Conservation (phyloP, 2,888 invertebrate species). For the Romanomermis culicivorax region DNA sequence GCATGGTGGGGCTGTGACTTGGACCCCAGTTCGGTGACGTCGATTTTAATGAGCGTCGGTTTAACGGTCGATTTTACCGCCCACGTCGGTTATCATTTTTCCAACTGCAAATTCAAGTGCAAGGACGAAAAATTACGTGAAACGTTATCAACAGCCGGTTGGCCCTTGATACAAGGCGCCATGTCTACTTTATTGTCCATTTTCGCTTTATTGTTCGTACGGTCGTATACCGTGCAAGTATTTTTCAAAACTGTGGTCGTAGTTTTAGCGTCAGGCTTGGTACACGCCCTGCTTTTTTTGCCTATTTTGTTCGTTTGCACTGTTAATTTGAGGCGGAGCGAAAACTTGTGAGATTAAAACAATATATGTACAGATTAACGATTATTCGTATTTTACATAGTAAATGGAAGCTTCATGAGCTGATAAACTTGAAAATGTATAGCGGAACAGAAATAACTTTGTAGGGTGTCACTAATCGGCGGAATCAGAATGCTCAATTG, state of each 20-base stretch:
- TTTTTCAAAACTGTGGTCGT: conserved; percentile 24
- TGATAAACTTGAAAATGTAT: too few species aligned
- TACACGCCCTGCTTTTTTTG: conserved; percentile 8
- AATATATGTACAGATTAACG: too few species aligned
- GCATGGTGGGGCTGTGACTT: conserved; percentile 27
- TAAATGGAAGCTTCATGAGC: too few species aligned
- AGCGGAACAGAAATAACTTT: too few species aligned
- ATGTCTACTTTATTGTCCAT: conserved; percentile 21
- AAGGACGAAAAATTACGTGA: conserved; percentile 14
- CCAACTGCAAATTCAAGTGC: too few species aligned
- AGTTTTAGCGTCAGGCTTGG: conserved; percentile 21
- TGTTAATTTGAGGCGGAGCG: too few species aligned
- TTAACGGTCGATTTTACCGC: conserved; percentile 27
- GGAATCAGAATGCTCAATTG: too few species aligned
- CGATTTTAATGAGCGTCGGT: conserved; percentile 27
- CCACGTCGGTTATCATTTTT: conserved; percentile 22
- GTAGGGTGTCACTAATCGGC: too few species aligned
- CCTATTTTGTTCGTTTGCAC: conserved; percentile 4
- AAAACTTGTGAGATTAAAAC: too few species aligned
- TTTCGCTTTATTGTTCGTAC: conserved; percentile 21
- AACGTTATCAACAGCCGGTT: conserved; percentile 25
- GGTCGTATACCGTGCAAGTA: conserved; percentile 25
- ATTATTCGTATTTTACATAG: too few species aligned
- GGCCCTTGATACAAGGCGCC: conserved; percentile 27
- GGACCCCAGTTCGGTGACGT: conserved; percentile 26